A percentile compares a stretch with the other conserved stretches of the same genome.
Evolutionary conservation across 2,888 invertebrate species (phyloP).

Genomic region (Platyscelio sp.): DNA sequence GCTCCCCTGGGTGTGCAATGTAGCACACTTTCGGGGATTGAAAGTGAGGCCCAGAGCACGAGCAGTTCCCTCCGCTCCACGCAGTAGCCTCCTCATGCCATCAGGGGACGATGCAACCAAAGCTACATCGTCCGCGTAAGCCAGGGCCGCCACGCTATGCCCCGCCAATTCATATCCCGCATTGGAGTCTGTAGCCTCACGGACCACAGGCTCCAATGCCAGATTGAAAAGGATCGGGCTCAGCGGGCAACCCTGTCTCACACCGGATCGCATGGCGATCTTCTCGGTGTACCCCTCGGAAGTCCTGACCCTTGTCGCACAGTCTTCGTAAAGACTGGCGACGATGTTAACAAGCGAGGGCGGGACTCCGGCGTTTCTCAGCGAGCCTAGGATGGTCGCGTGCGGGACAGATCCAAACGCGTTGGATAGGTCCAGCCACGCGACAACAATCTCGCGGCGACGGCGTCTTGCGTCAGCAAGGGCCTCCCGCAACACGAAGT

Average conservation of each 20-base stretch:
- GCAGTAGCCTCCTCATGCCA: conserved; percentile 67
- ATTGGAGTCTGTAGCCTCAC: neutral
- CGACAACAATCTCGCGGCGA: conserved; percentile 77
- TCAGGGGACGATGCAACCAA: conserved; percentile 35
- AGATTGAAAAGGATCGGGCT: conserved; percentile 42
- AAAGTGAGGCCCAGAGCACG: conserved; percentile 70
- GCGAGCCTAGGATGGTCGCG: conserved; percentile 70
- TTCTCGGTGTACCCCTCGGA: conserved; percentile 55
- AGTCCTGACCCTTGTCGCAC: conserved; percentile 51
- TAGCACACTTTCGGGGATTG: conserved; percentile 26
- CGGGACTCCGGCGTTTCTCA: conserved; percentile 54
- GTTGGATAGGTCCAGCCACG: conserved; percentile 82
- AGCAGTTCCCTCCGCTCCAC: conserved; percentile 33
- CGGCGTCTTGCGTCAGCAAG: conserved; percentile 53
- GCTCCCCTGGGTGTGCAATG: conserved; percentile 6
- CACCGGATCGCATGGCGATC: conserved; percentile 68
- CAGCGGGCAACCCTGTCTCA: conserved; percentile 81
- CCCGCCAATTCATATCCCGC: conserved; percentile 46
- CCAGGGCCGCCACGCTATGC: conserved; percentile 19
- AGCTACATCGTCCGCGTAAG: conserved; percentile 67
- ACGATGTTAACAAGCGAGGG: conserved; percentile 50
- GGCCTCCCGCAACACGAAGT: conserved; percentile 80
- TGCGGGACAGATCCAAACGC: conserved; percentile 83
- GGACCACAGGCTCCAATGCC: conserved; percentile 75
- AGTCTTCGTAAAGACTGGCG: conserved; percentile 55